phyloP scores from a whole-genome alignment of 2,888 invertebrate genomes.

The Keiferia lycopersicella region DNA sequence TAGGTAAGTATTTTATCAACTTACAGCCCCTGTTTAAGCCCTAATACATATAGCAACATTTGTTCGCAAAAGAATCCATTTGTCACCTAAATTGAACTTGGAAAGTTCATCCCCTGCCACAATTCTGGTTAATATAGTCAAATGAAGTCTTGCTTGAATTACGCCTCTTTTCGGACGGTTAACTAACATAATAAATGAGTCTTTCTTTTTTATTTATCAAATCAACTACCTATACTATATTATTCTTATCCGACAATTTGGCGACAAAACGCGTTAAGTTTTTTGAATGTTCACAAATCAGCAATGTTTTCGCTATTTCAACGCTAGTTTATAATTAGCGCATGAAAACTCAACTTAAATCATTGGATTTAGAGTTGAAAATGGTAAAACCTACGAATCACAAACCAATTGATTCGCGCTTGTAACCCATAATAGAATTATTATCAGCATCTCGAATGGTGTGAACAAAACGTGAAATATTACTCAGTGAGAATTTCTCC shows the following conservation, averaged over 20 bases:
- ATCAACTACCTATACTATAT: too few species aligned
- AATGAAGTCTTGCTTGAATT: background rate
- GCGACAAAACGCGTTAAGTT: background rate
- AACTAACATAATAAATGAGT: background rate
- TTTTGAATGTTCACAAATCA: background rate
- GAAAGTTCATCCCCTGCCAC: background rate
- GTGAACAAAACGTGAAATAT: conserved; percentile 12
- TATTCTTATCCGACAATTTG: too few species aligned
- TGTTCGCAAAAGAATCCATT: conserved; percentile 28
- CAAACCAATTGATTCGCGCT: conserved; percentile 10
- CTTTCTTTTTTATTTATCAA: too few species aligned
- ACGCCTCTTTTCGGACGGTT: background rate
- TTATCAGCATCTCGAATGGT: conserved; percentile 64
- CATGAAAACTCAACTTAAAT: background rate
- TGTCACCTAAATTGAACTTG: conserved; percentile 32
- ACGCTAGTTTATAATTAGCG: background rate
- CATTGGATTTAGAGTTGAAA: background rate
- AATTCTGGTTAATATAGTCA: background rate
- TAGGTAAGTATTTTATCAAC: too few species aligned
- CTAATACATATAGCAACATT: background rate
- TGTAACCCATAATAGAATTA: conserved; percentile 19
- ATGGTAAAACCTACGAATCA: background rate
- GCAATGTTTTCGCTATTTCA: background rate
- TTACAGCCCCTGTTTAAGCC: background rate
- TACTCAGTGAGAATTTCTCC: conserved; percentile 5